Conservation (phyloP, 2,888 invertebrate species). For the Fissipunctia ypsillon region DNA sequence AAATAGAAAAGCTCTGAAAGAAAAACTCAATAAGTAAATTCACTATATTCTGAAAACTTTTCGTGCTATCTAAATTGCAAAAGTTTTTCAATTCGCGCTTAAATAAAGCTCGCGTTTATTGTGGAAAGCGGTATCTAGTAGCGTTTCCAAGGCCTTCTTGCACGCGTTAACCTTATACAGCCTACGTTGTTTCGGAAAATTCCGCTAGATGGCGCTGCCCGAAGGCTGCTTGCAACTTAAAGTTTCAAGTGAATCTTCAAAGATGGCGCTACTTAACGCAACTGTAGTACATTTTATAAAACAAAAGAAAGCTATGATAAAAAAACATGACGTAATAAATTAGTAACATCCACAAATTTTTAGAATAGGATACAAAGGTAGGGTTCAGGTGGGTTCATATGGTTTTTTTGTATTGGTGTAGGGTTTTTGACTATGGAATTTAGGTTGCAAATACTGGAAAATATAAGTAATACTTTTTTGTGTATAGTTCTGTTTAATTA, state of each 20-base stretch:
- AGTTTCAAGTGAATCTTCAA: conserved; percentile 67
- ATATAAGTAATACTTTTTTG: neutral
- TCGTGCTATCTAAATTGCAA: neutral
- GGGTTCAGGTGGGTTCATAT: neutral
- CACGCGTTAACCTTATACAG: conserved; percentile 69
- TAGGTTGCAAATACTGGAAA: neutral
- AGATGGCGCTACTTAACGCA: conserved; percentile 82
- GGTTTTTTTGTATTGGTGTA: neutral
- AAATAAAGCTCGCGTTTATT: conserved; percentile 24
- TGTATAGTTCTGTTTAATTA: too few relatives aligned
- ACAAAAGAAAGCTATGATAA: neutral
- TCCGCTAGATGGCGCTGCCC: conserved; percentile 83
- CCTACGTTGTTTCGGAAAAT: conserved; percentile 82
- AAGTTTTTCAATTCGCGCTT: conserved; percentile 10
- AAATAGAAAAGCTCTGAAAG: neutral
- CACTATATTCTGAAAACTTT: conserved; percentile 2
- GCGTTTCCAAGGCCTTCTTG: conserved; percentile 73
- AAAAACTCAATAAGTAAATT: neutral
- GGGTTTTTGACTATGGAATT: neutral
- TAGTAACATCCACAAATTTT: neutral
- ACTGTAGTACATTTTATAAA: neutral
- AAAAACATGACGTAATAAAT: neutral
- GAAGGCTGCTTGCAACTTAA: conserved; percentile 67
- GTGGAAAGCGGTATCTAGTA: conserved; percentile 83
- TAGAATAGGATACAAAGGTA: too few relatives aligned